phyloP scores from a whole-genome alignment of 1,140 invertebrate species.

The Zaprionus lachaisei region DNA sequence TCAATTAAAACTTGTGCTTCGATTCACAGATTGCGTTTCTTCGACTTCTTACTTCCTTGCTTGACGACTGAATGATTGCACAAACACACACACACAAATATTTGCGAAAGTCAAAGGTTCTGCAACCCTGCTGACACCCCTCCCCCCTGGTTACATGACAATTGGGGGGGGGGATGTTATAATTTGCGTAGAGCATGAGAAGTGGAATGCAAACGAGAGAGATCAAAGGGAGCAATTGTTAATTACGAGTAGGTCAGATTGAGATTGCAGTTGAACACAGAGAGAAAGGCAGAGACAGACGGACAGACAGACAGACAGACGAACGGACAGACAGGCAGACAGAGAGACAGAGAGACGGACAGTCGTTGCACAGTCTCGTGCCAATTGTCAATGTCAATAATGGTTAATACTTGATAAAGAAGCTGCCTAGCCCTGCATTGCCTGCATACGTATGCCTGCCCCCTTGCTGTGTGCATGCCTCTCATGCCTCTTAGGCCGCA shows the following conservation, averaged over 20 bases:
- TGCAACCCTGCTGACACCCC: not conserved
- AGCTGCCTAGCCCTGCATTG: constrained; percentile 16
- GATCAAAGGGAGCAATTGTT: constrained; percentile 48
- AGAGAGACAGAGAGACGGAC: not conserved
- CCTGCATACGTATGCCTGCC: not conserved
- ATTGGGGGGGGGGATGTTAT: not conserved
- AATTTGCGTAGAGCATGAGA: not conserved
- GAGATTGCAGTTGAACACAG: constrained; percentile 29
- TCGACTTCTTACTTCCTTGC: not conserved
- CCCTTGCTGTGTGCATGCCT: constrained; percentile 6
- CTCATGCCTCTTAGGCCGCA: not conserved
- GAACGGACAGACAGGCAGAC: constrained; percentile 6
- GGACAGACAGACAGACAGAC: not conserved
- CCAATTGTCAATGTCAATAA: constrained; percentile 82
- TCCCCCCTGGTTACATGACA: not conserved
- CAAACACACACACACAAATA: not conserved
- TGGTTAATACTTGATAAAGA: constrained; percentile 71
- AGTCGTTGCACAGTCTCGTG: constrained; percentile 38
- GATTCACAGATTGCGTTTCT: constrained; percentile 11
- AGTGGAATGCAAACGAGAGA: not conserved
- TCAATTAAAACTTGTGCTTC: constrained; percentile 14
- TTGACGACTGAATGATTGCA: not conserved
- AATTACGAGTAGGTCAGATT: constrained; percentile 56
- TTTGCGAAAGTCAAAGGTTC: constrained; percentile 7
- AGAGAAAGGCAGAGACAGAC: constrained; percentile 12